These are phyloP conservation scores for Gallinago media DNA, from an alignment of 2,113 vertebrate genomes.

Conservation along the genomic window DNA sequence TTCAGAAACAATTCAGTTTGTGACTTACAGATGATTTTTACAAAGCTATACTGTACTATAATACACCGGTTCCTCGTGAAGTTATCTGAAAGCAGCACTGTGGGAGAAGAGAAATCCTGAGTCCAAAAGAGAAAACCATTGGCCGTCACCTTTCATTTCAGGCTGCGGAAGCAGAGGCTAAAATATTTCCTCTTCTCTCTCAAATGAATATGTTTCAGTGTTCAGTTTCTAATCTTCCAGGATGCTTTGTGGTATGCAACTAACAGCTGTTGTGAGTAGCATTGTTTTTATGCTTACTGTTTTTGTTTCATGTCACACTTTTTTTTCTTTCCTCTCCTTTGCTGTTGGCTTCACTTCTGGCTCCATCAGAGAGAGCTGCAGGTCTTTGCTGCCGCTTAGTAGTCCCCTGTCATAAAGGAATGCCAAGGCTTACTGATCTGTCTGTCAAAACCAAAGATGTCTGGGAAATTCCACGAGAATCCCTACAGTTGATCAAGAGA, in stretches of 20 bases:
- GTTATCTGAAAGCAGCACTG: neutral
- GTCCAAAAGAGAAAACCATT: neutral
- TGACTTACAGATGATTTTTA: neutral
- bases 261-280: slow-evolving; percentile 57
- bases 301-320: slow-evolving; percentile 77
- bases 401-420: slow-evolving; percentile 97
- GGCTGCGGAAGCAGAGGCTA: slow-evolving; percentile 25
- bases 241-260: slow-evolving; percentile 61
- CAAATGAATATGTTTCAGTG: slow-evolving; percentile 39
- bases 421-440: slow-evolving; percentile 97
- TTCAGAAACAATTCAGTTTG: neutral
- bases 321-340: slow-evolving; percentile 76
- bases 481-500: slow-evolving; percentile 97
- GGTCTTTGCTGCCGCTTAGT: slow-evolving; percentile 98
- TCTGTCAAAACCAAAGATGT: slow-evolving; percentile 99
- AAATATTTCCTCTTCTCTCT: slow-evolving; percentile 54
- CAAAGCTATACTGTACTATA: neutral
- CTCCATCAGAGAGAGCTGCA: slow-evolving; percentile 92
- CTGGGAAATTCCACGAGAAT: slow-evolving; percentile 98
- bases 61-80: neutral
- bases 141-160: neutral
- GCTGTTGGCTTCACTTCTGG: slow-evolving; percentile 71
- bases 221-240: slow-evolving; percentile 55
- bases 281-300: slow-evolving; percentile 67
- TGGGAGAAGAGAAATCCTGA: slow-evolving; percentile 2